Conservation (phyloP, 2,888 invertebrate genomes). For the Neuroscelio doddi region DNA sequence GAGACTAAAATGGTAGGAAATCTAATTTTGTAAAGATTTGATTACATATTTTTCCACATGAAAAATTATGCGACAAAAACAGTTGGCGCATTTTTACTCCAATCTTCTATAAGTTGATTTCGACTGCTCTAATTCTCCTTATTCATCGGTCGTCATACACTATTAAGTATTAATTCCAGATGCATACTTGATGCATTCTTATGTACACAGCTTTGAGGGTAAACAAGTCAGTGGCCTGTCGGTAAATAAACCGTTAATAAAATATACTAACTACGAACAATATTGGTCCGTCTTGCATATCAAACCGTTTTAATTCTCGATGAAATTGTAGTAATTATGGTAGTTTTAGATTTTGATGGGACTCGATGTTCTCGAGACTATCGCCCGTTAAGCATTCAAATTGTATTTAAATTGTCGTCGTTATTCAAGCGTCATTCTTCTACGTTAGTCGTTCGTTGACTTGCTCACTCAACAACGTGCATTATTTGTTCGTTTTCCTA, state of each 20-base stretch:
- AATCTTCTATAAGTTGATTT: no score
- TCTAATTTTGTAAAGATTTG: no score
- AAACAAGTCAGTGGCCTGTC: slow-evolving; percentile 59
- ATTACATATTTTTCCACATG: no score
- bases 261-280: slow-evolving; percentile 59
- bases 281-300: slow-evolving; percentile 47
- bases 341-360: slow-evolving; percentile 49
- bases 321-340: slow-evolving; percentile 60
- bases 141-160: no score
- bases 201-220: no score
- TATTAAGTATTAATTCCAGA: no score
- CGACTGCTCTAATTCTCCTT: no score
- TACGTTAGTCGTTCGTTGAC: slow-evolving; percentile 25
- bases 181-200: no score
- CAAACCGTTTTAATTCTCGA: slow-evolving; percentile 58
- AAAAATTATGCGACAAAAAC: no score
- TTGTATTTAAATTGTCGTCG: slow-evolving; percentile 59
- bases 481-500: slow-evolving; percentile 23
- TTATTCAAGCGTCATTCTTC: slow-evolving; percentile 38
- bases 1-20: no score
- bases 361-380: slow-evolving; percentile 45
- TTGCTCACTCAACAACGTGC: no score
- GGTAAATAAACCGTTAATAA: slow-evolving; percentile 66
- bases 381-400: slow-evolving; percentile 58
- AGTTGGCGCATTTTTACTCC: no score